Evolutionary conservation across 2,797 vertebrate genomes (phyloP).

Genomic region (Chaetophractus vellerosus): DNA sequence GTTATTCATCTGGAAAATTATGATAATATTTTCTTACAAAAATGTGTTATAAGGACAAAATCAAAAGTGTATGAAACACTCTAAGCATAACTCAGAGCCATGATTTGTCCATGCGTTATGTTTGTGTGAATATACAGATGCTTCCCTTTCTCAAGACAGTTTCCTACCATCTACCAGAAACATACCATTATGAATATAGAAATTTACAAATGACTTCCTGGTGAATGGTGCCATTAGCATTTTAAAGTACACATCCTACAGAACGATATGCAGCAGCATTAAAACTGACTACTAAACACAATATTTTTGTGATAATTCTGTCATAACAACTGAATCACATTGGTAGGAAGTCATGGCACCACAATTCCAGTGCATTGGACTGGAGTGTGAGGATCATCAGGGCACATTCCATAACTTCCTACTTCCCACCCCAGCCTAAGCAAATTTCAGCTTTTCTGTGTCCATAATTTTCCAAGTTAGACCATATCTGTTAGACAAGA

Average conservation of each 20-base stretch:
- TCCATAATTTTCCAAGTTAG: too few relatives aligned
- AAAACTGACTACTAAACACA: neutral
- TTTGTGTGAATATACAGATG: neutral
- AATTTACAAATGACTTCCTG: neutral
- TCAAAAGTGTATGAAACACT: neutral
- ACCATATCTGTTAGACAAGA: too few relatives aligned
- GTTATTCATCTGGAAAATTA: neutral
- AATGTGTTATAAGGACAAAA: neutral
- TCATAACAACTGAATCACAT: neutral
- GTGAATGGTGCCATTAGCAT: neutral
- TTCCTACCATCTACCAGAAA: neutral
- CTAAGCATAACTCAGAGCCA: neutral
- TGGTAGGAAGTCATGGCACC: neutral
- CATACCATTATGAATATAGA: neutral
- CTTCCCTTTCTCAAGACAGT: neutral
- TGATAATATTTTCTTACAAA: neutral
- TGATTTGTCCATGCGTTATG: neutral
- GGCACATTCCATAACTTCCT: neutral
- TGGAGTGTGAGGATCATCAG: neutral
- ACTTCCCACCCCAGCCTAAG: neutral
- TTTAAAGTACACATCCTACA: neutral
- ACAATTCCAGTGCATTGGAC: neutral
- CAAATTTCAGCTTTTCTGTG: neutral
- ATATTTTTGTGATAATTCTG: neutral
- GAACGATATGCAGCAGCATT: neutral